phyloP scores from a whole-genome alignment of 2,888 invertebrate genomes.

The Syrphus vitripennis region DNA sequence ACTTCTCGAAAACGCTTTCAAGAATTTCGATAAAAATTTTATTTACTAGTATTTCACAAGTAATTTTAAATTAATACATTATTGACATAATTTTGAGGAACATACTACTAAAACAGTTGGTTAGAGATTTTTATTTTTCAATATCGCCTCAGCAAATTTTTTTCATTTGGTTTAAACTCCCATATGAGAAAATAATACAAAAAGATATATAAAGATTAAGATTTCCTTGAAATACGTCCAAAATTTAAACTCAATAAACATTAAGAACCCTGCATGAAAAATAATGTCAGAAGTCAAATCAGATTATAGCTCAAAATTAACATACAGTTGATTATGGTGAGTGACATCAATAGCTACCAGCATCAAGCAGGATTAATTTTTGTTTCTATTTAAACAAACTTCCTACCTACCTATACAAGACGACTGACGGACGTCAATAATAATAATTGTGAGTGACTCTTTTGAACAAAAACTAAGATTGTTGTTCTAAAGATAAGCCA shows the following conservation, averaged over 20 bases:
- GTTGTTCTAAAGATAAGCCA: conserved; percentile 22
- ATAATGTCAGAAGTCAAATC: no score
- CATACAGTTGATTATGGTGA: conserved; percentile 25
- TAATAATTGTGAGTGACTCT: background rate
- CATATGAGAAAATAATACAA: no score
- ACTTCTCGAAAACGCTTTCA: no score
- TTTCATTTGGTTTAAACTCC: no score
- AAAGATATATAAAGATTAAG: background rate
- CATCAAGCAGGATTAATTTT: conserved; percentile 29
- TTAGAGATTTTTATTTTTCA: no score
- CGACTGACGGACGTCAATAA: background rate
- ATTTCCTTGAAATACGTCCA: background rate
- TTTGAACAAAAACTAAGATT: conserved; percentile 40
- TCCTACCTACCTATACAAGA: no score
- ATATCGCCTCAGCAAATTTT: no score
- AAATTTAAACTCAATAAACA: background rate
- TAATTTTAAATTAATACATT: no score
- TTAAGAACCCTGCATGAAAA: background rate
- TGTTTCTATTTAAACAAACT: background rate
- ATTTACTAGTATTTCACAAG: no score
- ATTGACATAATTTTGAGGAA: no score
- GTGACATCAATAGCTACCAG: conserved; percentile 37
- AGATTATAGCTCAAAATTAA: conserved; percentile 32
- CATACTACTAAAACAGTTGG: no score
- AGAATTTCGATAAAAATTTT: no score